Conservation (phyloP, 1,140 invertebrate species). For the Magallana angulata region DNA sequence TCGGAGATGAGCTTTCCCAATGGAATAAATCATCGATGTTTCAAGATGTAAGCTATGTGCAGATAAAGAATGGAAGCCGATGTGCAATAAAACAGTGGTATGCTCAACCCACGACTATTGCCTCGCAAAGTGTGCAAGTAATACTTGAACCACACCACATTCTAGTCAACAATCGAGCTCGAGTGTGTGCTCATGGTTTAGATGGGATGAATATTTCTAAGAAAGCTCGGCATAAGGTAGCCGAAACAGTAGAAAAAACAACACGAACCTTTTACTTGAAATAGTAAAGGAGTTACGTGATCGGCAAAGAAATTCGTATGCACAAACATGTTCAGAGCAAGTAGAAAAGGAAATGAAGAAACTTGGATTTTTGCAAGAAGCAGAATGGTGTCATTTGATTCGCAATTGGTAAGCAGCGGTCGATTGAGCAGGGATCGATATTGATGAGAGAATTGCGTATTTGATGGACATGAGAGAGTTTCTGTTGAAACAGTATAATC, state of each 20-base stretch:
- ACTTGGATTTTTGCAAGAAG: background rate
- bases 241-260: conserved; percentile 22
- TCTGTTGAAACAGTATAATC: background rate
- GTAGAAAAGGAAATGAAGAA: background rate
- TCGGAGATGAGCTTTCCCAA: background rate
- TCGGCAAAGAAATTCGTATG: conserved; percentile 33
- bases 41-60: background rate
- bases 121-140: background rate
- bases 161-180: background rate
- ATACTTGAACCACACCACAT: conserved; percentile 7
- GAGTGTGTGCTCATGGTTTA: background rate
- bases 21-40: background rate
- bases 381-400: conserved; percentile 1
- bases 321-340: background rate
- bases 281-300: conserved; percentile 19
- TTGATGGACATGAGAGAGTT: conserved; percentile 20
- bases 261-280: background rate
- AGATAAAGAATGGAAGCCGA: background rate
- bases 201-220: background rate
- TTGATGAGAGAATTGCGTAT: background rate
- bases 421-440: background rate
- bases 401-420: background rate
- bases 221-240: background rate
- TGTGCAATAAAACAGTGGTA: conserved; percentile 17
- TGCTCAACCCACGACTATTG: conserved; percentile 3